Conservation (phyloP, 2,888 invertebrate genomes). For the Eilema caniola region DNA sequence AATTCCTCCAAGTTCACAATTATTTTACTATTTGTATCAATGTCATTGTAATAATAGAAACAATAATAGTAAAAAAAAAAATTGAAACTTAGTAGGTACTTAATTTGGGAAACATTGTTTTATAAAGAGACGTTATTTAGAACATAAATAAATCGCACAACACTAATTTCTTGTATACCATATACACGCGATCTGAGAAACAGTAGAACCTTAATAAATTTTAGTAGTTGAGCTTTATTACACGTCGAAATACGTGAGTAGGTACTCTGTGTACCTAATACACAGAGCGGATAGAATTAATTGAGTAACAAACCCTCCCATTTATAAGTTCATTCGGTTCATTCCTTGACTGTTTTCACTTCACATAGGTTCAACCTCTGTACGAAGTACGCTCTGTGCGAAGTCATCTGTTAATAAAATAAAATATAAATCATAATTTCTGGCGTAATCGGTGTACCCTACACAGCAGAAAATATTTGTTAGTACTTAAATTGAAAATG, state of each 20-base stretch:
- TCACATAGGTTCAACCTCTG: too few relatives aligned
- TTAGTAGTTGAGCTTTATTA: conserved; percentile 4
- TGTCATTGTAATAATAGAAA: too few relatives aligned
- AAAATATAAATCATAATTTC: too few relatives aligned
- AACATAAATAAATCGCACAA: background rate
- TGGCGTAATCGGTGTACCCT: too few relatives aligned
- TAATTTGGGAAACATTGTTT: background rate
- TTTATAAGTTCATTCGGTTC: background rate
- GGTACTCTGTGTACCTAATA: background rate
- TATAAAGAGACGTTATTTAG: conserved; percentile 3
- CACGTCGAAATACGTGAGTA: conserved; percentile 4
- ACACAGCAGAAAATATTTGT: too few relatives aligned
- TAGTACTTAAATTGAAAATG: too few relatives aligned
- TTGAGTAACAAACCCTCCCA: too few relatives aligned
- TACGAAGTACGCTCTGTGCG: too few relatives aligned
- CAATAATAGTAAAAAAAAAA: too few relatives aligned
- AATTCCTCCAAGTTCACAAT: too few relatives aligned
- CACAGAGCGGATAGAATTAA: background rate
- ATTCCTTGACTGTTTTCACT: background rate
- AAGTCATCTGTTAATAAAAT: too few relatives aligned
- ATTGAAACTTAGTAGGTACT: background rate
- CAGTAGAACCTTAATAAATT: background rate
- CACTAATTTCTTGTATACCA: conserved; percentile 3
- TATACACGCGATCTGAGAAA: background rate
- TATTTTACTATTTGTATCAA: too few relatives aligned